These are phyloP conservation scores for Busseola fusca DNA, from an alignment of 2,888 invertebrate species.

Conservation along the genomic window DNA sequence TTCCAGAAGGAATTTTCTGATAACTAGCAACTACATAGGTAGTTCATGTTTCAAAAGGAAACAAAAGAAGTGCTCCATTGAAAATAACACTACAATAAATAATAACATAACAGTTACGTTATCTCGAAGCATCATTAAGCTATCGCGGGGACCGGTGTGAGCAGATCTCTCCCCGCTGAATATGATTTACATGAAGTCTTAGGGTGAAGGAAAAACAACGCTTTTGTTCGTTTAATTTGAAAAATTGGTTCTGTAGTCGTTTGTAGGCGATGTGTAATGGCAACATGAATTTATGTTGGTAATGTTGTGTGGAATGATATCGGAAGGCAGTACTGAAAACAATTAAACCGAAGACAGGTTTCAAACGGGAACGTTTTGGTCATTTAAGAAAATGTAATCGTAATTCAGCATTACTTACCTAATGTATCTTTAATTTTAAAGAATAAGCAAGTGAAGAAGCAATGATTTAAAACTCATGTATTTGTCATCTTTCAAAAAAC, in stretches of 20 bases:
- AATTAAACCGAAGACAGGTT: neutral
- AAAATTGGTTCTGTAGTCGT: conserved; percentile 52
- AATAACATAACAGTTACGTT: conserved; percentile 59
- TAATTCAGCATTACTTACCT: neutral
- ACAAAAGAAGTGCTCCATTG: conserved; percentile 10
- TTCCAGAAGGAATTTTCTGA: neutral
- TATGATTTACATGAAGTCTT: conserved; percentile 59
- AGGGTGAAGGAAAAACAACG: conserved; percentile 53
- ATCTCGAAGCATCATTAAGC: conserved; percentile 64
- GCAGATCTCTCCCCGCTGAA: conserved; percentile 47
- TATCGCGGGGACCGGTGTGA: conserved; percentile 56
- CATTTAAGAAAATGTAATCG: neutral
- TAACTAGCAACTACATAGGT: neutral
- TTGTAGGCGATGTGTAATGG: conserved; percentile 20
- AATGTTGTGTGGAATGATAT: conserved; percentile 1
- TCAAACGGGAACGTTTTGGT: neutral
- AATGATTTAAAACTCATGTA: neutral
- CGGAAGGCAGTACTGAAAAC: neutral
- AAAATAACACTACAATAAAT: conserved; percentile 49
- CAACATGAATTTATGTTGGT: neutral
- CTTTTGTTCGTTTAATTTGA: conserved; percentile 48
- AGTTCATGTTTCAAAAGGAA: conserved; percentile 15
- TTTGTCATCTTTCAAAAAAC: no score
- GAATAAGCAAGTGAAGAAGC: neutral
- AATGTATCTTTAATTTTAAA: neutral